These are phyloP conservation scores for Drosophila seguyi DNA, from an alignment of 1,140 invertebrate genomes.

Conservation along the genomic window DNA sequence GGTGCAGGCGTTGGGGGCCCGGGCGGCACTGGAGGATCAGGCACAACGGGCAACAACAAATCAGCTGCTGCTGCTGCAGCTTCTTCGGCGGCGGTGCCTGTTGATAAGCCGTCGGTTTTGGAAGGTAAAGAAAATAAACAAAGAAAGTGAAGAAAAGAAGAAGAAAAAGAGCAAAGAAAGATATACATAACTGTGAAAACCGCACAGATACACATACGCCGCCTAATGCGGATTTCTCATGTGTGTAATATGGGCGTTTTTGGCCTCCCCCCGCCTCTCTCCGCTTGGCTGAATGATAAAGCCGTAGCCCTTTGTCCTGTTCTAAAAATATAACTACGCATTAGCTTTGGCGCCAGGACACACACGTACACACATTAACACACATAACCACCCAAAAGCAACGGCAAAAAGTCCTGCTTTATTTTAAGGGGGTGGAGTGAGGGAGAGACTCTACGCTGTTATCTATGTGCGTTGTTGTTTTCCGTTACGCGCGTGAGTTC, in stretches of 20 bases:
- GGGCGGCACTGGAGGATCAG: slow-evolving; percentile 15
- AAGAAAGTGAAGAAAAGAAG: neutral
- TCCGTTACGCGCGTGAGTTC: neutral
- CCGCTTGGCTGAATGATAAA: slow-evolving; percentile 11
- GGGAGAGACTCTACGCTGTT: slow-evolving; percentile 15
- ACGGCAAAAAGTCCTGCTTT: neutral
- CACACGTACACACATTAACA: neutral
- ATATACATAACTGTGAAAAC: slow-evolving; percentile 1
- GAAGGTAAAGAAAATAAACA: slow-evolving; percentile 69
- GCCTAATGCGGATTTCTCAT: neutral
- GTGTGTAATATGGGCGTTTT: slow-evolving; percentile 38
- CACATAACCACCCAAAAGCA: neutral
- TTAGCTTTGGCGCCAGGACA: slow-evolving; percentile 46
- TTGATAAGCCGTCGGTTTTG: slow-evolving; percentile 75
- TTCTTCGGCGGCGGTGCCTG: slow-evolving; percentile 18
- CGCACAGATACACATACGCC: slow-evolving; percentile 4
- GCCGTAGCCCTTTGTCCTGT: slow-evolving; percentile 10
- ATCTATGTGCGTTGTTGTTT: slow-evolving; percentile 16
- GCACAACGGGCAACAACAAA: slow-evolving; percentile 31
- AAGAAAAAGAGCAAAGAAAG: neutral
- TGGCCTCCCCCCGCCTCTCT: neutral
- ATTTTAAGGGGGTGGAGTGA: slow-evolving; percentile 27
- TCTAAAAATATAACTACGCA: slow-evolving; percentile 57
- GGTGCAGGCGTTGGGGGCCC: slow-evolving; percentile 7
- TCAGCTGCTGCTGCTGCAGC: slow-evolving; percentile 42